Conservation (phyloP, 1,140 invertebrate species). For the Myzus persicae region DNA sequence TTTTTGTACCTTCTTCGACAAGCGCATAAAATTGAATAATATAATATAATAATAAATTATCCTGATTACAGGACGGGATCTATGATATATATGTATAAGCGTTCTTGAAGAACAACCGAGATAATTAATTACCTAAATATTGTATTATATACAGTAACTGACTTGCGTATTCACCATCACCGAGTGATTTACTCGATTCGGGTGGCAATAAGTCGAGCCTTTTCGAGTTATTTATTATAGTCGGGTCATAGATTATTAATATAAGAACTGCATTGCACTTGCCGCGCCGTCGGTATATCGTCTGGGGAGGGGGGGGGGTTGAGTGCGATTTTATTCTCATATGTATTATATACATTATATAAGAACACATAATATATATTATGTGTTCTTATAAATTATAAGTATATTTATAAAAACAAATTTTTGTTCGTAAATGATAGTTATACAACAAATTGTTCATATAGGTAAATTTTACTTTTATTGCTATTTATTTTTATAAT, state of each 20-base stretch:
- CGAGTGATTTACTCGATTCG: neutral
- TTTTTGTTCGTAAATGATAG: no score
- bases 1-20: neutral
- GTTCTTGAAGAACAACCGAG: neutral
- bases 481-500: no score
- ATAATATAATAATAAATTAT: neutral
- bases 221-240: neutral
- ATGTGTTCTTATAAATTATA: no score
- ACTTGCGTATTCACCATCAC: neutral
- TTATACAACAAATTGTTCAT: no score
- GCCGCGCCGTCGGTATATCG: no score
- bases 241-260: neutral
- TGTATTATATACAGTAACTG: neutral
- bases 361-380: no score
- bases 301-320: no score
- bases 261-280: neutral
- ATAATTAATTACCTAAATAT: conserved; percentile 14
- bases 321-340: neutral
- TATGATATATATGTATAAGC: neutral
- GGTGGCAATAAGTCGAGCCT: neutral
- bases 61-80: neutral
- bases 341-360: no score
- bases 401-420: no score
- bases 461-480: no score
- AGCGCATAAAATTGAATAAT: neutral